Evolutionary conservation across 2,113 vertebrate species (phyloP).

Genomic region (Gallinago jamesoni): DNA sequence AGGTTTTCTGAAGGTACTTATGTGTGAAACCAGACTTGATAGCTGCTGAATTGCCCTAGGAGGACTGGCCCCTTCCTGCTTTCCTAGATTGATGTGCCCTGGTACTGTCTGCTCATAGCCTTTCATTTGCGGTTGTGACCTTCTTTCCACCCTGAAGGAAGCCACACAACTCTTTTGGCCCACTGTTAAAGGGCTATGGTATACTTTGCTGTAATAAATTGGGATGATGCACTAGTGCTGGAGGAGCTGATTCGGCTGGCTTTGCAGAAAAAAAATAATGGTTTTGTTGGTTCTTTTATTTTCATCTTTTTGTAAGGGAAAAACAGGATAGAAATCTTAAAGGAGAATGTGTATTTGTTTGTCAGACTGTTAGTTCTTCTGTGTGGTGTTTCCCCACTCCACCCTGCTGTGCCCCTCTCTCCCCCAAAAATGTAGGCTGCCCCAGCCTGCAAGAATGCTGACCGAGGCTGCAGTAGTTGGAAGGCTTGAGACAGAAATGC

Average conservation of each 20-base stretch:
- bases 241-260: conserved; percentile 22
- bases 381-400: background rate
- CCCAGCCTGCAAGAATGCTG: conserved; percentile 28
- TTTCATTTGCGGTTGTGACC: background rate
- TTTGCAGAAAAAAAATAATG: background rate
- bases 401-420: too few species aligned
- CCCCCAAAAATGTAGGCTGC: background rate
- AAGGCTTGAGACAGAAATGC: conserved; percentile 19
- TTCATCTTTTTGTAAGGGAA: background rate
- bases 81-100: background rate
- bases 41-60: background rate
- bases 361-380: conserved; percentile 44
- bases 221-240: background rate
- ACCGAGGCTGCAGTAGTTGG: conserved; percentile 31
- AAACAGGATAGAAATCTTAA: conserved; percentile 16
- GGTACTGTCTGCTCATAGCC: background rate
- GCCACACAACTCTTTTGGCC: background rate
- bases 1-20: background rate
- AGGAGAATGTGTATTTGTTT: conserved; percentile 27
- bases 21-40: background rate
- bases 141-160: conserved; percentile 4
- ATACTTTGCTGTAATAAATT: conserved; percentile 53
- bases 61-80: background rate
- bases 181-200: background rate
- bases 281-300: background rate